Conservation (phyloP, 2,113 vertebrate genomes). For the Tetraodon nigroviridis region DNA sequence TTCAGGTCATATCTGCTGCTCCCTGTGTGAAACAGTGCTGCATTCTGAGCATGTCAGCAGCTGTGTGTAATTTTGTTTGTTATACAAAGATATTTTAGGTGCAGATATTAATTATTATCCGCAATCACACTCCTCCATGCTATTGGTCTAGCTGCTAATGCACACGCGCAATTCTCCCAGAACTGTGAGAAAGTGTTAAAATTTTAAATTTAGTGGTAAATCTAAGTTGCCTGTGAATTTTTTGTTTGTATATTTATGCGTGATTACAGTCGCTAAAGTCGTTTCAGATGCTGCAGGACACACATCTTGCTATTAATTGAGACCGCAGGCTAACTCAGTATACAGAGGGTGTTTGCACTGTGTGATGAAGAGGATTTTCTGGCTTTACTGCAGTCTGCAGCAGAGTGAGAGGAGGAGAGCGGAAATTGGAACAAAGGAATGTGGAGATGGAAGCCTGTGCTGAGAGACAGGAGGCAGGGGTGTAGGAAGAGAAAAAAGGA, state of each 20-base stretch:
- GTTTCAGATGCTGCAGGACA: conserved; percentile 42
- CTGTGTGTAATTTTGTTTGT: too few species aligned
- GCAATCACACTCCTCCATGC: too few species aligned
- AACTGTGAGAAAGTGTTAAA: too few species aligned
- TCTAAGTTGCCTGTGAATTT: too few species aligned
- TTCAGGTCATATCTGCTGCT: conserved; percentile 11
- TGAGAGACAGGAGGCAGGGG: conserved; percentile 18
- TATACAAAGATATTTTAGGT: too few species aligned
- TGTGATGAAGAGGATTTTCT: conserved; percentile 66
- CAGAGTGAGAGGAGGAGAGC: conserved; percentile 36
- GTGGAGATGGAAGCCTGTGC: conserved; percentile 18
- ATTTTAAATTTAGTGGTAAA: too few species aligned
- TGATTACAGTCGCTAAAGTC: conserved; percentile 14
- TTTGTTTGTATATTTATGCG: conserved; percentile 17
- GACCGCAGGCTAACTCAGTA: conserved; percentile 49
- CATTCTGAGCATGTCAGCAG: conserved; percentile 2
- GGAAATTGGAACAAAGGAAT: conserved; percentile 63
- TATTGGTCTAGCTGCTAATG: too few species aligned
- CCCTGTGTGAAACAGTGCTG: conserved; percentile 9
- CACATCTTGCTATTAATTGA: conserved; percentile 52
- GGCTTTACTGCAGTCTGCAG: conserved; percentile 66
- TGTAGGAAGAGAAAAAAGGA: conserved; percentile 5
- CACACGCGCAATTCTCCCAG: too few species aligned
- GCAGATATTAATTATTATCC: too few species aligned
- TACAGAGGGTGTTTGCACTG: conserved; percentile 69